These are phyloP conservation scores for Heteromormyrus szaboi DNA, from an alignment of 2,797 vertebrate species.

Conservation along the genomic window DNA sequence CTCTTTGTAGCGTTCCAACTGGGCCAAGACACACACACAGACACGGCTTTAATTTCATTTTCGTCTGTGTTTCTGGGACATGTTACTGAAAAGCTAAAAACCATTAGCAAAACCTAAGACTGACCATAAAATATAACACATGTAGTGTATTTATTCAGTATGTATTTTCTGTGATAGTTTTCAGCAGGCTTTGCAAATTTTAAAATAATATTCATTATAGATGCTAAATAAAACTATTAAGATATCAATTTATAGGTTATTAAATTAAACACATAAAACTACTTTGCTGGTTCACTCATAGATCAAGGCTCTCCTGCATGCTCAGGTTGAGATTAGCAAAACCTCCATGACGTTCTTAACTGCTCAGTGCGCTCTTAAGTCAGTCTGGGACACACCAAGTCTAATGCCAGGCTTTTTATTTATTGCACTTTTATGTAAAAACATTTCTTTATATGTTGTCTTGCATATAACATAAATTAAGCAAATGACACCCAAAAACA, in stretches of 20 bases:
- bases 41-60: neutral
- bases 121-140: neutral
- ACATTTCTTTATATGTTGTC: neutral
- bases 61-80: neutral
- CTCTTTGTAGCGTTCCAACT: conserved; percentile 74
- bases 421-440: neutral
- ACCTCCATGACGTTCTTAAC: neutral
- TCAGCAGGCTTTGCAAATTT: neutral
- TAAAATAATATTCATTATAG: neutral
- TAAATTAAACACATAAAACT: neutral
- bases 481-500: neutral
- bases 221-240: neutral
- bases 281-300: neutral
- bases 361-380: neutral
- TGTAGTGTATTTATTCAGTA: neutral
- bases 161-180: neutral
- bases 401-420: neutral
- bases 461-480: neutral
- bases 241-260: neutral
- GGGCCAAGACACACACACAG: neutral
- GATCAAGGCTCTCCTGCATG: neutral
- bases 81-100: neutral
- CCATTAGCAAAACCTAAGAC: neutral
- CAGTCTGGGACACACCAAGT: neutral
- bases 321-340: neutral